Percentiles rank a stretch among this genome's conserved stretches.
Conservation (phyloP, 1,140 invertebrate genomes). For the Orius insidiosus region DNA sequence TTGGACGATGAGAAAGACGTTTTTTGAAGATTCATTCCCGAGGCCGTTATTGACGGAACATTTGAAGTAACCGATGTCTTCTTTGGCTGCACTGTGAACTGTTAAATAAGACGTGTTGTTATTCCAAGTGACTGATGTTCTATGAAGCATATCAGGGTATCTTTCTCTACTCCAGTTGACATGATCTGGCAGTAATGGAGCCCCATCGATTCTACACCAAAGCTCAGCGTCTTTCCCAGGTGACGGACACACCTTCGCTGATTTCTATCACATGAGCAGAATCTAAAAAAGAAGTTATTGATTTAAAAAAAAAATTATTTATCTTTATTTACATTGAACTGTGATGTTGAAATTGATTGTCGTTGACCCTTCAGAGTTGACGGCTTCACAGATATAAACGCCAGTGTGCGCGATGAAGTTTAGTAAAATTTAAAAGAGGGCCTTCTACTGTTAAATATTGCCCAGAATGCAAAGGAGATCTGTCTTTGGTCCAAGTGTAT, state of each 20-base stretch:
- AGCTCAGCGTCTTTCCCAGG: conserved; percentile 67
- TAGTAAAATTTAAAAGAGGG: conserved; percentile 65
- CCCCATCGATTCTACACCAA: conserved; percentile 74
- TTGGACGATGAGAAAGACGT: conserved; percentile 55
- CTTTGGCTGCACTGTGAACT: conserved; percentile 55
- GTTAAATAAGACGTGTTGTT: conserved; percentile 64
- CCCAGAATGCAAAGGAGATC: conserved; percentile 37
- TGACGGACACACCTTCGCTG: conserved; percentile 52
- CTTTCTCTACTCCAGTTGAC: conserved; percentile 69
- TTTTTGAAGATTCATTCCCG: conserved; percentile 43
- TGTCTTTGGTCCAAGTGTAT: conserved; percentile 79
- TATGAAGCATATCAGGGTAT: conserved; percentile 44
- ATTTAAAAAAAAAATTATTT: too few species aligned
- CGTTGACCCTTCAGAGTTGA: conserved; percentile 74
- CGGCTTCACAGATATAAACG: conserved; percentile 69
- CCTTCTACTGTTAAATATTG: conserved; percentile 52
- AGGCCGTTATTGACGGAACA: conserved; percentile 88
- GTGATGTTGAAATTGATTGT: conserved; percentile 62
- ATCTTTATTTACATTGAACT: conserved; percentile 70
- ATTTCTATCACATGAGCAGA: conserved; percentile 61
- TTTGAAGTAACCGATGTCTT: conserved; percentile 76
- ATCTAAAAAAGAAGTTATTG: conserved; percentile 39
- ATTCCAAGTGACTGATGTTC: conserved; percentile 47
- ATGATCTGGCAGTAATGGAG: conserved; percentile 67
- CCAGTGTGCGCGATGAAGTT: conserved; percentile 68